Conservation (phyloP, 1,140 invertebrate species). For the Platyscapa corneri region DNA sequence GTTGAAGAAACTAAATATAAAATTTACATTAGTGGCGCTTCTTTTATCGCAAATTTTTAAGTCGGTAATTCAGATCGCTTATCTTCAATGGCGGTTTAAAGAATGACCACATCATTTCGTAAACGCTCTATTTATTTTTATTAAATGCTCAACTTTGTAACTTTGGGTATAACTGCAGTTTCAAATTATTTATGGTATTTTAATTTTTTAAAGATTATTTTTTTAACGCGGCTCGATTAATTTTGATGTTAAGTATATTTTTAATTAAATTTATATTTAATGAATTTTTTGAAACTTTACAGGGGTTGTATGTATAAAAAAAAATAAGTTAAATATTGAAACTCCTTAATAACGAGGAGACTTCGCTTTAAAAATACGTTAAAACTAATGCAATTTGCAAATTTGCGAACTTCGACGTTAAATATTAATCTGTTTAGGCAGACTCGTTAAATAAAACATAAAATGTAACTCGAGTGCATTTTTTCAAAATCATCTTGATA, state of each 20-base stretch:
- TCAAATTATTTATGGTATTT: background rate
- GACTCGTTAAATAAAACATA: no score
- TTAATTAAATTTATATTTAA: background rate
- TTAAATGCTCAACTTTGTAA: background rate
- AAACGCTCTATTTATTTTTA: background rate
- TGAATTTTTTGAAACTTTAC: background rate
- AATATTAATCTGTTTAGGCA: no score
- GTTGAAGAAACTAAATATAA: background rate
- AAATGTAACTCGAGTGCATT: no score
- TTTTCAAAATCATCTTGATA: no score
- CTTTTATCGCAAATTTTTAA: background rate
- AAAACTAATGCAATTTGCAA: background rate
- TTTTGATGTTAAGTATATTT: background rate
- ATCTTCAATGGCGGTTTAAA: background rate
- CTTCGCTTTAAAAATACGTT: background rate
- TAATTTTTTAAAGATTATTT: no score
- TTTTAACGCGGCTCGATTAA: background rate
- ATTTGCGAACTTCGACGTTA: background rate
- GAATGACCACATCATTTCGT: background rate
- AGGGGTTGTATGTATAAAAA: background rate
- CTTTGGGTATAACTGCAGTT: background rate
- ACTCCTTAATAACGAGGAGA: background rate
- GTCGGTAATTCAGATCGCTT: background rate
- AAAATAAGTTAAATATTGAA: constrained; percentile 2
- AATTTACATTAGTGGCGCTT: background rate